Percentiles rank a stretch among this genome's conserved stretches.
Evolutionary conservation across 23 tunicate genomes (phyloP).

Genomic region (Halocynthia roretzi): DNA sequence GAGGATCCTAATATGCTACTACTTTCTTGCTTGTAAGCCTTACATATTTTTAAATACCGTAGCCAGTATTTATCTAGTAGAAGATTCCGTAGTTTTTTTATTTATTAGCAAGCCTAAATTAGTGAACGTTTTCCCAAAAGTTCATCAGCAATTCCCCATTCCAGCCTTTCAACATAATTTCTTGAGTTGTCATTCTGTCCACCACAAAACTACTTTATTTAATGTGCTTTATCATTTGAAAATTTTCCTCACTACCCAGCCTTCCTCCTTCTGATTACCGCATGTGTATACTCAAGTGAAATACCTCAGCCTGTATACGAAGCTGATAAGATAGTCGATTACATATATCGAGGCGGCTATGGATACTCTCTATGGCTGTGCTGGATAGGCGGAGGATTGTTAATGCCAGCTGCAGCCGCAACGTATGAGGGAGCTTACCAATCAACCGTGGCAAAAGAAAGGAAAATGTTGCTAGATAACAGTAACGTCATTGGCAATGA

Average conservation of each 20-base stretch:
- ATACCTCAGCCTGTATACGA: constrained; percentile 49
- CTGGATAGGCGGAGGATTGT: constrained; percentile 74
- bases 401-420: constrained; percentile 66
- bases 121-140: too few relatives aligned
- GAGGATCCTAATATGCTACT: constrained; percentile 45
- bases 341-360: constrained; percentile 50
- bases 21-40: constrained; percentile 61
- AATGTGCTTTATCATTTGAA: too few relatives aligned
- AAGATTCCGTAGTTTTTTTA: too few relatives aligned
- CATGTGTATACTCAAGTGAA: constrained; percentile 29
- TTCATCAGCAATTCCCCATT: too few relatives aligned
- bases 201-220: too few relatives aligned
- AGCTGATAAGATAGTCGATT: constrained; percentile 27
- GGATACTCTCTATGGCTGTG: constrained; percentile 86
- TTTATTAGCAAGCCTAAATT: too few relatives aligned
- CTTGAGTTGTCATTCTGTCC: too few relatives aligned
- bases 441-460: neutral
- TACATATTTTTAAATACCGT: neutral
- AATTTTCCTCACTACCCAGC: neutral
- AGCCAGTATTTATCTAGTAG: too few relatives aligned
- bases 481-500: neutral
- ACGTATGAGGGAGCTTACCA: constrained; percentile 71
- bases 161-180: too few relatives aligned
- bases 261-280: constrained; percentile 30
- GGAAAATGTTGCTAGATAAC: neutral